phyloP scores from a whole-genome alignment of 2,888 invertebrate genomes.

The Ptychoptera albimana region DNA sequence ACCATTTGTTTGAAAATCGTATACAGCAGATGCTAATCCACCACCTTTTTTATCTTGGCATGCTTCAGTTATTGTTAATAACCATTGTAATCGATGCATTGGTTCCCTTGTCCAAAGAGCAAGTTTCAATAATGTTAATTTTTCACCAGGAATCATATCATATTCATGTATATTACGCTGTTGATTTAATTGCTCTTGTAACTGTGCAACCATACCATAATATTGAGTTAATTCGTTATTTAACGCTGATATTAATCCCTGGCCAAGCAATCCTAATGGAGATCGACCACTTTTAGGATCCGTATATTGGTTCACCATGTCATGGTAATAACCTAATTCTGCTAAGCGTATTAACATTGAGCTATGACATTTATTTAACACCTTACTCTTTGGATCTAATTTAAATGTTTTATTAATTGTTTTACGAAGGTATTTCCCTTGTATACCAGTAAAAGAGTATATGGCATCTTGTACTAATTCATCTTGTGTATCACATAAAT shows the following conservation, averaged over 20 bases:
- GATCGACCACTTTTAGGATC: slow-evolving; percentile 51
- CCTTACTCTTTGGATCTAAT: slow-evolving; percentile 37
- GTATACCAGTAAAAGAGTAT: slow-evolving; percentile 77
- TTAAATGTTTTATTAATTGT: slow-evolving; percentile 44
- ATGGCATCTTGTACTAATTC: slow-evolving; percentile 61
- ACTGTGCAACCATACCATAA: slow-evolving; percentile 70
- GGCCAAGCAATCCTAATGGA: slow-evolving; percentile 59
- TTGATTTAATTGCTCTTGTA: slow-evolving; percentile 67
- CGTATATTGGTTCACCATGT: slow-evolving; percentile 63
- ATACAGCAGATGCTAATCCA: slow-evolving; percentile 69
- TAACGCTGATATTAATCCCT: slow-evolving; percentile 73
- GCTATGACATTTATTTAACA: slow-evolving; percentile 38
- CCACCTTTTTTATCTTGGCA: slow-evolving; percentile 76
- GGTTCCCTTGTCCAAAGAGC: slow-evolving; percentile 76
- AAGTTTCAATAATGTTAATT: slow-evolving; percentile 52
- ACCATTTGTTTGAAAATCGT: slow-evolving; percentile 73
- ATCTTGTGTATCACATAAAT: slow-evolving; percentile 13
- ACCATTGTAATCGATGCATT: slow-evolving; percentile 58
- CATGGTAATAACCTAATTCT: slow-evolving; percentile 63
- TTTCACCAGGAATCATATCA: slow-evolving; percentile 21
- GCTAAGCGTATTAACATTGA: slow-evolving; percentile 56
- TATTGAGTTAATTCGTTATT: slow-evolving; percentile 75
- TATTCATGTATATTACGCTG: neutral
- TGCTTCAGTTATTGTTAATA: slow-evolving; percentile 68
- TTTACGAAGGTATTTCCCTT: slow-evolving; percentile 55